Evolutionary conservation across 2,888 invertebrate genomes (phyloP).

Genomic region (Tiliacea aurago): DNA sequence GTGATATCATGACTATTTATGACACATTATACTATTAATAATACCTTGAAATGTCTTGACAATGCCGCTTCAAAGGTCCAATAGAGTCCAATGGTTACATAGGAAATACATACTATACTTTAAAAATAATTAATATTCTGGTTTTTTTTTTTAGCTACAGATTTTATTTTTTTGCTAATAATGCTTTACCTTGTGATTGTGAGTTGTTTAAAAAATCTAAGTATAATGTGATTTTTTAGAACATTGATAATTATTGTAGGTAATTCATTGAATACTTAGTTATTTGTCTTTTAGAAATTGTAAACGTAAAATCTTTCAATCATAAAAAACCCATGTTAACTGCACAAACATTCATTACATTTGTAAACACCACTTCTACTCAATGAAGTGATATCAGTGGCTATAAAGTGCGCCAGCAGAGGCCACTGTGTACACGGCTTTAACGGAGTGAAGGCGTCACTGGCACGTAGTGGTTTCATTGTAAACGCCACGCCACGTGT

Average conservation of each 20-base stretch:
- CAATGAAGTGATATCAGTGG: constrained; percentile 26
- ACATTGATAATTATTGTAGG: neutral
- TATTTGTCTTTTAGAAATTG: neutral
- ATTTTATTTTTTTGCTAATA: neutral
- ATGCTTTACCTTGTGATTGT: neutral
- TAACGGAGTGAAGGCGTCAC: constrained; percentile 27
- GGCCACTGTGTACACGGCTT: constrained; percentile 26
- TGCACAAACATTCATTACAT: constrained; percentile 8
- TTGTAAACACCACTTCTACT: constrained; percentile 29
- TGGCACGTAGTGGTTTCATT: constrained; percentile 9
- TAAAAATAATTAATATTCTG: neutral
- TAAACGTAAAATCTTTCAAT: neutral
- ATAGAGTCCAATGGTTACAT: constrained; percentile 12
- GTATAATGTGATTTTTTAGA: neutral
- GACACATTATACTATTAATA: constrained; percentile 22
- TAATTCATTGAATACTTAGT: neutral
- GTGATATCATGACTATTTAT: constrained; percentile 34
- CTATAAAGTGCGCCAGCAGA: constrained; percentile 15
- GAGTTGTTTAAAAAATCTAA: neutral
- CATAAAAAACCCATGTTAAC: constrained; percentile 11
- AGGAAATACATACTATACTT: neutral
- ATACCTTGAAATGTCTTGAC: constrained; percentile 27
- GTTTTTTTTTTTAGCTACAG: neutral
- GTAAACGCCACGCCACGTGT: constrained; percentile 53
- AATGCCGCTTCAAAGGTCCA: constrained; percentile 3